These are phyloP conservation scores for Vidua macroura DNA, from an alignment of 2,113 vertebrate genomes.

Conservation along the genomic window DNA sequence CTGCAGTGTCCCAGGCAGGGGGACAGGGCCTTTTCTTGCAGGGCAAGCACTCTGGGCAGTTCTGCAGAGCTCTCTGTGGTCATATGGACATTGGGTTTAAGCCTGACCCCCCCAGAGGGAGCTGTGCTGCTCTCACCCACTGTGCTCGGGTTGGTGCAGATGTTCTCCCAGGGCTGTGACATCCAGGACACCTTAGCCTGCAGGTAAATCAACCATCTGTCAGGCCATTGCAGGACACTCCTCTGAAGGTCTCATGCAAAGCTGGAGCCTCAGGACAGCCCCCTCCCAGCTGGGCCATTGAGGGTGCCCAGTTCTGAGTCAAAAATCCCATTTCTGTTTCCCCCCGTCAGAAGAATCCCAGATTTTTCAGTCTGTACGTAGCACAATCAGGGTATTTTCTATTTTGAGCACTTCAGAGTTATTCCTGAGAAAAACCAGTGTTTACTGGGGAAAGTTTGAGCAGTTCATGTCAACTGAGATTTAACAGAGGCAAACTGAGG, in stretches of 20 bases:
- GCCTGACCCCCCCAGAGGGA: no score
- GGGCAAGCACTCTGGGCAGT: background rate
- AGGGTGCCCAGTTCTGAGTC: background rate
- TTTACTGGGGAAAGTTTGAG: background rate
- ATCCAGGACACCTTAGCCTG: background rate
- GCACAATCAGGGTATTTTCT: background rate
- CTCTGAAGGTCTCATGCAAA: background rate
- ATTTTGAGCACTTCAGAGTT: background rate
- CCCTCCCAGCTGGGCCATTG: background rate
- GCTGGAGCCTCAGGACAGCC: background rate
- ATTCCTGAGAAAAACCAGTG: background rate
- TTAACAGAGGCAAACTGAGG: background rate
- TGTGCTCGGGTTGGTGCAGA: accelerated
- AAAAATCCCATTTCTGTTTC: background rate
- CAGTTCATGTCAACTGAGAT: background rate
- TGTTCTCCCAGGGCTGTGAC: background rate
- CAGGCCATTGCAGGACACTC: no score
- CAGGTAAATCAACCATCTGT: background rate
- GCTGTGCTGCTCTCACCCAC: background rate
- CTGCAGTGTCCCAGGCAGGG: no score
- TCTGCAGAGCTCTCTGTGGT: background rate
- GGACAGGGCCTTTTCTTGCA: background rate
- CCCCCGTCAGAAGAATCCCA: background rate
- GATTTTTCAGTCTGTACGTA: background rate
- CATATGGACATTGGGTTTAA: accelerated